Evolutionary conservation across 2,113 vertebrate species (phyloP), one percentile per base, ranked within the genome.

Genomic region (Alligator sinensis): DNA sequence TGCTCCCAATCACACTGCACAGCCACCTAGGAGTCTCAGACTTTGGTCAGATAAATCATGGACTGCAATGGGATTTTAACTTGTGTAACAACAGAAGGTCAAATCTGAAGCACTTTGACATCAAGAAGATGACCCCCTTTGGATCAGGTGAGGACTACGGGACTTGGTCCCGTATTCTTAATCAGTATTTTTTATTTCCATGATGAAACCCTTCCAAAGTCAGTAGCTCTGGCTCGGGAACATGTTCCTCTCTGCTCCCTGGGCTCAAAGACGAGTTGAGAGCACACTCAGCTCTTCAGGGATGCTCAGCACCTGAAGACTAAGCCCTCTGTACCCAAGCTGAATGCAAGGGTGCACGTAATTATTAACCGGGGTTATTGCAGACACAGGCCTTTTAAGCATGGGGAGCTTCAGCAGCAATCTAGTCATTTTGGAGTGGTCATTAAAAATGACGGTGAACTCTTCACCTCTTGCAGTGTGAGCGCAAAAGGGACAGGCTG

Each of bases 401-500:
- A 80, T 61, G 19, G 1, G 5, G 72, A 76, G 80, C 57, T 80
- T 47, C 30, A 38, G 11, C 58, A 86, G 81, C 80, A 82, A 6
- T 47, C 2, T 30, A 38, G 54, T 72, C 5, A 68, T 93, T 96
- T 93, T 82, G 4, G 0, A 60, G 77, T 6, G 57, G 21, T 61
- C 58, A 47, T 76, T 75, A 91, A 82, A 80, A 1, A 0, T 62
- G 76, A 55, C 0, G 1, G 62, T 22, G 1, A 94, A 92, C 61
- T 86, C 87, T 62, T 89, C 92, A 91, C 89, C 78, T 86, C 89
- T 84, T 84, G 59, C 93, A 92, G 76, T 4, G 0, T 0, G 2
- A 92, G 92, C 92, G 14, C 78, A 95, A 92, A 96, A 96, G 87
- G 89, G 93, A 92, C 88, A 89, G 86, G 66, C 24, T 2, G 22